Base-by-base conservation (phyloP, 2,113 vertebrate species). In the Tenrec ecaudatus region DNA sequence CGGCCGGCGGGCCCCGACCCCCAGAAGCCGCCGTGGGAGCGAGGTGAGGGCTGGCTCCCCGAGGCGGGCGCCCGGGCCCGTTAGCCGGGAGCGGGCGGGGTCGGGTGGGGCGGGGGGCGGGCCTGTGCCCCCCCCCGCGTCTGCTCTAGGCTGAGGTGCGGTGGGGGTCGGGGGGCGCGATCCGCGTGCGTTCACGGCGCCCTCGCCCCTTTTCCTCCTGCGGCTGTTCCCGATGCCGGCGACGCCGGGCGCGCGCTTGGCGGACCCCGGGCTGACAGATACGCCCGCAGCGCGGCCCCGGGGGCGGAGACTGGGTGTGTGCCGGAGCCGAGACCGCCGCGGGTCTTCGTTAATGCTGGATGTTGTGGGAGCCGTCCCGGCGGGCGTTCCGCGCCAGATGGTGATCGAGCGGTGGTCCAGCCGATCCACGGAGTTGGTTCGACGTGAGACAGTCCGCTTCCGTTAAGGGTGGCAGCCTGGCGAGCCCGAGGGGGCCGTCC, bases 11-110 rank as follows among this genome's bases (percentile, higher is more conserved):
- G 66, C 29, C 38, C 78, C 19, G 78, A 96, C 71, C 89, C 33
- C 38, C 25, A 20, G 68, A 94, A 77, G 94, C 86, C 80, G 91
- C 89, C 8, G 94, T 62, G 62, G 0, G 83, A 94, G 86, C 80
- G 53, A 96, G 94, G 96, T 96, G 96, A 96, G 95, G 92, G 71
- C 66, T 20, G 33, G 36, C 38, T 36, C 76, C 31, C 57, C 22
- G 80, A 82, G 69, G 62, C 53, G 57, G 82, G 79, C 10, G 10
- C 40, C 4, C 60, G 36, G 36, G 81, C 43, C 88, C 57, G 94
- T 88, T 94, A 94, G 73, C 68, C 27, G 53, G 20, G 22, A 38
- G 73, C 92, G 22, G 88, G 79, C 68, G 86, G 92, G 43, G 29
- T 58, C 22, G 77, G 95, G 87, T 71, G 88, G 84, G 95, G 92